Evolutionary conservation across 2,113 vertebrate species (phyloP), one percentile per base, ranked within the genome.

Genomic region (Rhombomys opimus): DNA sequence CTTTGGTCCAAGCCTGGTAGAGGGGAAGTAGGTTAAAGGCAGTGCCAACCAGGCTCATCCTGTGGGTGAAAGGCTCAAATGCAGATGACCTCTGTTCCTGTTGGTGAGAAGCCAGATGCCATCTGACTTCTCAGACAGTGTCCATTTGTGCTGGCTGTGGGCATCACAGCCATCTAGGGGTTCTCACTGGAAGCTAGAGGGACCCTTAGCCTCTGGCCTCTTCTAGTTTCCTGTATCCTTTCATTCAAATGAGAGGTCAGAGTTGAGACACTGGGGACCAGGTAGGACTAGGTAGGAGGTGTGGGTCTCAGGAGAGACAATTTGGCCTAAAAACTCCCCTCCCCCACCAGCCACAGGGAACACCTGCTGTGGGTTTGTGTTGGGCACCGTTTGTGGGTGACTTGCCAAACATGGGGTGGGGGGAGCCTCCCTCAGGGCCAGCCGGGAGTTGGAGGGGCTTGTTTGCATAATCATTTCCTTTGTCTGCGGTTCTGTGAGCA

Each of bases 381-480:
- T 70, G 65, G 63, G 41, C 32, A 68, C 41, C 0, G 14, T 67
- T 46, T 50, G 38, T 67, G 82, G 38, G 82, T 86, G 9, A 86
- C 4, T 86, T 67, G 61, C 61, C 61, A 67, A 61, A 67, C 41
- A 38, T 67, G 25, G 25, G 81, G 59, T 32, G 59, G 61, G 61
- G 65, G 38, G 25, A 12, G 82, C 27, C 52, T 86, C 35, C 38
- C 18, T 20, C 63, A 22, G 61, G 18, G 14, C 63, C 22, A 17
- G 14, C 63, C 22, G 5, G 13, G 38, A 17, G 82, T 5, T 20
- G 27, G 41, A 59, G 84, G 46, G 13, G 23, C 30, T 52, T n/a
- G 54, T 87, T 87, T 87, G 65, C 85, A 87, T 70, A 70, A 87
- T 70, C 18, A 52, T 87, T 70, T 87, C 65, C 85, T 70, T 70